A percentile compares a stretch with the other conserved stretches of the same genome.
These are phyloP conservation scores for Apotomis turbidana DNA, from an alignment of 2,888 invertebrate genomes.

Conservation along the genomic window DNA sequence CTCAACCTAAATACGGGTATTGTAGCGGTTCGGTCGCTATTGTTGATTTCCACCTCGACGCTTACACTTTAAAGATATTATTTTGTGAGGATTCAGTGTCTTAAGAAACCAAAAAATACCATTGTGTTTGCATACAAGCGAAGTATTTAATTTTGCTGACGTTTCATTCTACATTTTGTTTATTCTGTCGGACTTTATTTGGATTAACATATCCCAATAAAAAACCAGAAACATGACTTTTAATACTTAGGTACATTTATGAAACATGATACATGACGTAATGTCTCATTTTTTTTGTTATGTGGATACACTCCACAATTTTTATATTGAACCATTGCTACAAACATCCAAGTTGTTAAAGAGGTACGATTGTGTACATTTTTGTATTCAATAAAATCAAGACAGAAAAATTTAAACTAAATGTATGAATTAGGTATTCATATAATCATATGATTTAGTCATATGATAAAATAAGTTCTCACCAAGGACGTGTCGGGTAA, in stretches of 20 bases:
- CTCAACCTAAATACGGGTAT: constrained; percentile 64
- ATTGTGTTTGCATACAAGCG: neutral
- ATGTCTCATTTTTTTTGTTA: too few relatives aligned
- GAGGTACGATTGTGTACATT: too few relatives aligned
- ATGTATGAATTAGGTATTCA: too few relatives aligned
- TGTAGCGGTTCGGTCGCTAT: constrained; percentile 52
- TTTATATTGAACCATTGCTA: too few relatives aligned
- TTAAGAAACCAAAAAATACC: constrained; percentile 12
- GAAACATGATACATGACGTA: too few relatives aligned
- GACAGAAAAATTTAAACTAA: too few relatives aligned
- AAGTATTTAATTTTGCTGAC: neutral
- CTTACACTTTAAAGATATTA: constrained; percentile 25
- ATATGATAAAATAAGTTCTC: neutral
- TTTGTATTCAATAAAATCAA: too few relatives aligned
- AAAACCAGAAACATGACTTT: too few relatives aligned
- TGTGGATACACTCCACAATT: too few relatives aligned
- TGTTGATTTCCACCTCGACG: constrained; percentile 30
- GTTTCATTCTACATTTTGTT: neutral
- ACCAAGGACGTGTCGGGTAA: constrained; percentile 3
- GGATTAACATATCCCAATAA: too few relatives aligned
- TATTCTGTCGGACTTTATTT: neutral
- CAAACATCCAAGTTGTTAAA: too few relatives aligned
- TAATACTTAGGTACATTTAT: too few relatives aligned
- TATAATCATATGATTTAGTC: neutral
- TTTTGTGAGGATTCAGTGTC: constrained; percentile 8